Evolutionary conservation across 2,113 vertebrate genomes (phyloP).

Genomic region (Rattus rattus): DNA sequence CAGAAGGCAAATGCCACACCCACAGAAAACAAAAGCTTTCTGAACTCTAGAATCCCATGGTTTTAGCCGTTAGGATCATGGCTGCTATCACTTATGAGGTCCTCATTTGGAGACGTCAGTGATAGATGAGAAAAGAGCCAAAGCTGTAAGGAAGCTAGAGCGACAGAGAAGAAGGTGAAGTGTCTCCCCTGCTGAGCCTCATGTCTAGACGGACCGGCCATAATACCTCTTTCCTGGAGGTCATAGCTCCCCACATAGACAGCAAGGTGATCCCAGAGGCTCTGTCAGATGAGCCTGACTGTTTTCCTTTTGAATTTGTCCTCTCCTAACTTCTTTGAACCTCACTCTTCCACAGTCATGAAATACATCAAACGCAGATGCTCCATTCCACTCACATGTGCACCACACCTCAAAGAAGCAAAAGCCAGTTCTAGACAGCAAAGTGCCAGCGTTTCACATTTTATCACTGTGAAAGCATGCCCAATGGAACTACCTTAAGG

Average conservation of each 20-base stretch:
- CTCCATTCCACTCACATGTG: not conserved
- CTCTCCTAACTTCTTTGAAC: not conserved
- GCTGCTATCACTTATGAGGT: not conserved
- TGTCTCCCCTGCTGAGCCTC: not conserved
- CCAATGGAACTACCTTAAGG: too few species aligned
- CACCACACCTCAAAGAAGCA: not conserved
- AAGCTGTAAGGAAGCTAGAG: not conserved
- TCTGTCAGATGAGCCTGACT: not conserved
- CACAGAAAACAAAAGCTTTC: constrained; percentile 29
- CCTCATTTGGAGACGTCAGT: not conserved
- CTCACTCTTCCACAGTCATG: not conserved
- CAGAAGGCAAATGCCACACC: constrained; percentile 4
- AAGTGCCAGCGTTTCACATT: not conserved
- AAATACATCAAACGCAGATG: not conserved
- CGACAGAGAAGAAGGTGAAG: constrained; percentile 11
- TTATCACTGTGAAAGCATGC: not conserved
- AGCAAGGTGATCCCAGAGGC: not conserved
- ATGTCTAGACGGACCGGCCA: too few species aligned
- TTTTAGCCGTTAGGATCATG: constrained; percentile 49
- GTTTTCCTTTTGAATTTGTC: not conserved
- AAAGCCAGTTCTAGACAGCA: not conserved
- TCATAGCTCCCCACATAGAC: not conserved
- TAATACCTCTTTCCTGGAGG: not conserved
- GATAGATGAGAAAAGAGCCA: not conserved
- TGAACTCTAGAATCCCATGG: constrained; percentile 54